phyloP scores from a whole-genome alignment of 2,113 vertebrate species.

The Phalacrocorax carbo region DNA sequence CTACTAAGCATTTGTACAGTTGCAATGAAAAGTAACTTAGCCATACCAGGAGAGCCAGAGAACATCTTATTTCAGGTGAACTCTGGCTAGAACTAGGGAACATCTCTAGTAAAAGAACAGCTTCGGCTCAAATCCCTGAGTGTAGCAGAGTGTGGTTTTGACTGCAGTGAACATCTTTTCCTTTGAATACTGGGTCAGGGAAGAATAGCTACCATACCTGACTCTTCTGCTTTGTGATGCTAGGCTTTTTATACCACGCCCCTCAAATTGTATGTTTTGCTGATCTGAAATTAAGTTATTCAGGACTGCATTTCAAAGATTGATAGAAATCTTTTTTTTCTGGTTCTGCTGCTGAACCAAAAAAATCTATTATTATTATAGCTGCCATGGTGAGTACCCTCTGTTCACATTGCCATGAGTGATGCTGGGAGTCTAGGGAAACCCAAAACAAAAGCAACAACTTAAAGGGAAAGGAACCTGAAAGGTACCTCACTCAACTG shows the following conservation, averaged over 20 bases:
- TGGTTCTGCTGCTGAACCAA: neutral
- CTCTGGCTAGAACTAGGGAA: neutral
- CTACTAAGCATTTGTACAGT: neutral
- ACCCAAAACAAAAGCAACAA: neutral
- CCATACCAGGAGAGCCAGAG: neutral
- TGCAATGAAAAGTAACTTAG: neutral
- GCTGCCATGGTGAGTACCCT: neutral
- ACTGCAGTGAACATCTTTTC: neutral
- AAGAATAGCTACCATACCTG: neutral
- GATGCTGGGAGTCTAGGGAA: neutral
- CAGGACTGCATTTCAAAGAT: neutral
- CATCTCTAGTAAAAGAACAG: neutral
- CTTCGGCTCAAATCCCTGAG: neutral
- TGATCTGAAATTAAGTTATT: neutral
- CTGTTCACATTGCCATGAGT: accelerated
- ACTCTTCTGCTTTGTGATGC: neutral
- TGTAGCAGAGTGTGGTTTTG: neutral
- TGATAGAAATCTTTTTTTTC: neutral
- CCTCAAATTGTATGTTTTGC: neutral
- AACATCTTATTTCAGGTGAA: neutral
- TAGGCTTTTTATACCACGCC: neutral
- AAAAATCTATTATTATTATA: neutral
- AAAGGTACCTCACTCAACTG: neutral
- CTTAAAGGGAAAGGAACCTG: neutral
- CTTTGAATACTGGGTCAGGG: neutral